Percentiles rank a stretch among this genome's conserved stretches.
Conservation (phyloP, 2,113 vertebrate genomes). For the Atlantisia rogersi region DNA sequence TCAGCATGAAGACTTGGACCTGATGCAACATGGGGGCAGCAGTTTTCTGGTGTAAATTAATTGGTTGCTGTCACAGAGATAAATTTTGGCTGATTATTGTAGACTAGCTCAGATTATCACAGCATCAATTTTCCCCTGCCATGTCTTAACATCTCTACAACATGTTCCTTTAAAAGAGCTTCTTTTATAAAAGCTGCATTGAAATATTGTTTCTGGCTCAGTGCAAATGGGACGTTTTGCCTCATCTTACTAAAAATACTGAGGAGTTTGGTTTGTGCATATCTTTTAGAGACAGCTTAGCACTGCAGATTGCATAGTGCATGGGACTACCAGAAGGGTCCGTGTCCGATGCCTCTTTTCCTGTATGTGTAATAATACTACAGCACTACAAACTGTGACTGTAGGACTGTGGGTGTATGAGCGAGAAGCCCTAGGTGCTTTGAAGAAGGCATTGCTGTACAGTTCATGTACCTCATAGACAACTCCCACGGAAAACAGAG, state of each 20-base stretch:
- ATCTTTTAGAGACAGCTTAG: neutral
- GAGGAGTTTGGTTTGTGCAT: neutral
- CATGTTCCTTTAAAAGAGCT: neutral
- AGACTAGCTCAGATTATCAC: neutral
- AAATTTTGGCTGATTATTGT: neutral
- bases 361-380: neutral
- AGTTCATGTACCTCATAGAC: conserved; percentile 48
- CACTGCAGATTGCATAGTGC: neutral
- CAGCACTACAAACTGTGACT: neutral
- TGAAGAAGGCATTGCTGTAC: neutral
- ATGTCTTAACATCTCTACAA: conserved; percentile 4
- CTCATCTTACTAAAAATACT: conserved; percentile 38
- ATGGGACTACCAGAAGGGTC: neutral
- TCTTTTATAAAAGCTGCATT: conserved; percentile 14
- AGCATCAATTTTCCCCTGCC: neutral
- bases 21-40: neutral
- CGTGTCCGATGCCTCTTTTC: neutral
- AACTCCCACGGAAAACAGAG: conserved; percentile 58
- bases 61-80: neutral
- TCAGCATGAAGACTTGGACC: neutral
- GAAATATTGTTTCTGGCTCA: conserved; percentile 40
- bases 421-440: neutral
- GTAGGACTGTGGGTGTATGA: neutral
- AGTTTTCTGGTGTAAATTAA: conserved; percentile 5
- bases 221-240: conserved; percentile 28